Conservation (phyloP, 2,797 vertebrate species). For the Anableps anableps region DNA sequence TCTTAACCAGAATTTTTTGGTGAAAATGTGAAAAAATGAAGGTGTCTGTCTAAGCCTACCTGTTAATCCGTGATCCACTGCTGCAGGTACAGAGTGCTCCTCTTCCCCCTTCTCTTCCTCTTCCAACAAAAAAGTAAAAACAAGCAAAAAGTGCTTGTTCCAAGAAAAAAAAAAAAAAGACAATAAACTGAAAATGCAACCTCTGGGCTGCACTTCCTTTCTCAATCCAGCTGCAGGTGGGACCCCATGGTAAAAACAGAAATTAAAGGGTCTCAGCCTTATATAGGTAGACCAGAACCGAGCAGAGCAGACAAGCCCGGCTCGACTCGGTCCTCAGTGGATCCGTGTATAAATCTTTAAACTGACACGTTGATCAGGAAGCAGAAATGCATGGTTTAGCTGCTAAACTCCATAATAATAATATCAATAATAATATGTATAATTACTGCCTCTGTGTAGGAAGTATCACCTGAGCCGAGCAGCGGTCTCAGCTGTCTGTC, state of each 20-base stretch:
- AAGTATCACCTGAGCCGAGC: conserved; percentile 59
- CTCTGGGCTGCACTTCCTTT: background rate
- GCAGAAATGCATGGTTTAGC: conserved; percentile 14
- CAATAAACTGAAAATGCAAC: background rate
- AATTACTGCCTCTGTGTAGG: conserved; percentile 34
- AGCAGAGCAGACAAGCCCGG: conserved; percentile 29
- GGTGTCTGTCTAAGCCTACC: conserved; percentile 53
- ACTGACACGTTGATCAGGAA: conserved; percentile 21
- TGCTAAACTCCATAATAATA: conserved; percentile 13
- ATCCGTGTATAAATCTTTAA: conserved; percentile 25
- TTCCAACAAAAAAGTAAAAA: conserved; percentile 29
- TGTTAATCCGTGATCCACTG: conserved; percentile 58
- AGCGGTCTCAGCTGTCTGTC: background rate
- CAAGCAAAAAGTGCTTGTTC: conserved; percentile 5
- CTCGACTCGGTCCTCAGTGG: conserved; percentile 21
- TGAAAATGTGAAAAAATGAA: background rate
- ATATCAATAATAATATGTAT: background rate
- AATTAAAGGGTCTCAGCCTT: conserved; percentile 35
- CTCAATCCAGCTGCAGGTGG: conserved; percentile 60
- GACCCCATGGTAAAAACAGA: conserved; percentile 51
- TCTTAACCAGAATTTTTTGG: background rate
- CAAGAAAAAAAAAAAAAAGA: background rate
- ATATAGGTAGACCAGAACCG: conserved; percentile 44
- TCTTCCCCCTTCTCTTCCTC: conserved; percentile 45
- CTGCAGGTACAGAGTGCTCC: conserved; percentile 29